These are phyloP conservation scores for Antedon bifida DNA, from an alignment of 35 echinoderm and acorn worm species.

Conservation along the genomic window DNA sequence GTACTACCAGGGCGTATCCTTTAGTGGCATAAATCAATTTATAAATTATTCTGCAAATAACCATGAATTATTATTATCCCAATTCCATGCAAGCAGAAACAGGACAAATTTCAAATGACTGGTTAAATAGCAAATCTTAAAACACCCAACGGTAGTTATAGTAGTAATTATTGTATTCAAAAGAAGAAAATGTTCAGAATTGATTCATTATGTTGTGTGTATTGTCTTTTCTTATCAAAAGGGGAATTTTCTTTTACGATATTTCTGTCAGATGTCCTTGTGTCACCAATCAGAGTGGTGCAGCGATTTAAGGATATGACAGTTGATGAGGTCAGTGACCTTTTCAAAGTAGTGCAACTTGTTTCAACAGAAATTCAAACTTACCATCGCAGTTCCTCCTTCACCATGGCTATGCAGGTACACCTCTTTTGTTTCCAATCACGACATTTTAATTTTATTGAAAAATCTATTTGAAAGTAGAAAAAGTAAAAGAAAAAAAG, in stretches of 20 bases:
- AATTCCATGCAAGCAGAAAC: no score
- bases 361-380: constrained; percentile 49
- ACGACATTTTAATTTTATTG: not conserved
- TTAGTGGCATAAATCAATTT: not conserved
- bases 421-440: no score
- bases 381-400: constrained; percentile 30
- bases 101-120: no score
- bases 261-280: constrained; percentile 49
- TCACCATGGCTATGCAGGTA: constrained; percentile 65
- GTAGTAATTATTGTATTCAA: no score
- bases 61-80: no score
- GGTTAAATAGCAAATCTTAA: no score
- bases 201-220: no score
- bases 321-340: constrained; percentile 51
- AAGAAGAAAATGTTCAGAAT: no score
- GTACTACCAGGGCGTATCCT: constrained; percentile 95
- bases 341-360: constrained; percentile 52
- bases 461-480: not conserved
- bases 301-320: constrained; percentile 64
- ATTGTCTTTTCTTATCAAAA: no score
- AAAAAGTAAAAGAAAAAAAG: not conserved
- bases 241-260: not conserved
- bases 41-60: not conserved
- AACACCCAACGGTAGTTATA: no score
- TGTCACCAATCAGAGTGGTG: constrained; percentile 58